Percentiles rank a stretch among this genome's conserved stretches.
Conservation (phyloP, 2,797 vertebrate species). For the Apodemus agrarius region DNA sequence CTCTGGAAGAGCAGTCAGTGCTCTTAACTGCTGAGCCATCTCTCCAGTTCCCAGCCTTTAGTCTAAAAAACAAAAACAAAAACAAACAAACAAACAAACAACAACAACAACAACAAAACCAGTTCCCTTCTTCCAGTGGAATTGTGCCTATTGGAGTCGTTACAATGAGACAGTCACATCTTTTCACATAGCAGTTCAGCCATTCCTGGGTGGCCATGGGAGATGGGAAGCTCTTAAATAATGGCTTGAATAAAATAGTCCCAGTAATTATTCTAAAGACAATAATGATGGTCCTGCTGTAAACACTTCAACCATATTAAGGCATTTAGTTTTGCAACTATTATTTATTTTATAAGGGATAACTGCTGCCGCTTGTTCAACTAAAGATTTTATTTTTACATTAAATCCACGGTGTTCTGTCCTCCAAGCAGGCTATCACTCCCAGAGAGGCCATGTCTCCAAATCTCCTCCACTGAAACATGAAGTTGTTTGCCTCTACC, state of each 20-base stretch:
- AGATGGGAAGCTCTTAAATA: not conserved
- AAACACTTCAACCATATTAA: not conserved
- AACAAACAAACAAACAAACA: no score
- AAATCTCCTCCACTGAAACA: not conserved
- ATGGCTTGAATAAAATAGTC: not conserved
- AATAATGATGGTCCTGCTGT: not conserved
- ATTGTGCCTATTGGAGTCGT: not conserved
- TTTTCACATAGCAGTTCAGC: not conserved
- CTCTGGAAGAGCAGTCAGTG: not conserved
- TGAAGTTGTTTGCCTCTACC: not conserved
- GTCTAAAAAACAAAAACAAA: not conserved
- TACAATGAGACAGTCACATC: not conserved
- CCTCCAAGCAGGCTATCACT: not conserved
- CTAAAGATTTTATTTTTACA: not conserved
- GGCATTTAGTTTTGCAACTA: not conserved
- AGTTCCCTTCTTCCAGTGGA: not conserved
- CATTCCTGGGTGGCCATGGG: not conserved
- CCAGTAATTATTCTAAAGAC: not conserved
- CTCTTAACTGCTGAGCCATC: not conserved
- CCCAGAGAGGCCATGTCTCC: not conserved
- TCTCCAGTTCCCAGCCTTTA: not conserved
- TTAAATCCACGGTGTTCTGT: not conserved
- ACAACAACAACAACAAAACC: no score
- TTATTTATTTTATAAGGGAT: not conserved
- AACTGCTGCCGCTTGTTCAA: not conserved